Evolutionary conservation across 2,797 vertebrate species (phyloP).

Genomic region (Clarias platycephalus): DNA sequence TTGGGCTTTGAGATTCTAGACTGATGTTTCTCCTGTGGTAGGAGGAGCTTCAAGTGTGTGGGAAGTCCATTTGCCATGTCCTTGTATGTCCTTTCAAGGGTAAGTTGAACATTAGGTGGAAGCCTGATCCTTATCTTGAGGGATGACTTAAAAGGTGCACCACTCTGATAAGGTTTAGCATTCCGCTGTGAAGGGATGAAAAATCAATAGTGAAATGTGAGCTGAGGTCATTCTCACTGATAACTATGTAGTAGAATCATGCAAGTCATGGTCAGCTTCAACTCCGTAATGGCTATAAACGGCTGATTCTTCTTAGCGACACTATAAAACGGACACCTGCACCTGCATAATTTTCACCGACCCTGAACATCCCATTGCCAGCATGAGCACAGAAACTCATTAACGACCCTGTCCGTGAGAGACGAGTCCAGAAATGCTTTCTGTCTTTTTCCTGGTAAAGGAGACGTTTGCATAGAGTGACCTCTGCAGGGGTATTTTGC

Average conservation of each 20-base stretch:
- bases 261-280: conserved; percentile 35
- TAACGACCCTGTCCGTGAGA: conserved; percentile 9
- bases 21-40: conserved; percentile 28
- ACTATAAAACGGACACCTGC: conserved; percentile 42
- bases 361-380: conserved; percentile 16
- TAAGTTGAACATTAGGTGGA: conserved; percentile 42
- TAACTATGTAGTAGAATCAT: conserved; percentile 32
- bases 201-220: conserved; percentile 50
- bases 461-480: conserved; percentile 59
- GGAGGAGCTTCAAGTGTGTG: conserved; percentile 29
- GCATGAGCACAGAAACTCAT: conserved; percentile 32
- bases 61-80: conserved; percentile 20
- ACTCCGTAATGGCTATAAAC: conserved; percentile 19
- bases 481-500: conserved; percentile 52
- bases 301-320: conserved; percentile 20
- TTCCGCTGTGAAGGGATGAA: conserved; percentile 16
- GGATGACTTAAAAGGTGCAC: conserved; percentile 46
- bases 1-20: conserved; percentile 36
- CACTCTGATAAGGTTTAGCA: conserved; percentile 43
- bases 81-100: conserved; percentile 42
- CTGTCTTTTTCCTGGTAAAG: conserved; percentile 28
- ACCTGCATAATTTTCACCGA: conserved; percentile 30
- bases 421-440: conserved; percentile 32
- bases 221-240: conserved; percentile 22
- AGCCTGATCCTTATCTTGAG: conserved; percentile 43